These are phyloP conservation scores for Xerus rutilus DNA, from an alignment of 2,797 vertebrate genomes.

Conservation along the genomic window DNA sequence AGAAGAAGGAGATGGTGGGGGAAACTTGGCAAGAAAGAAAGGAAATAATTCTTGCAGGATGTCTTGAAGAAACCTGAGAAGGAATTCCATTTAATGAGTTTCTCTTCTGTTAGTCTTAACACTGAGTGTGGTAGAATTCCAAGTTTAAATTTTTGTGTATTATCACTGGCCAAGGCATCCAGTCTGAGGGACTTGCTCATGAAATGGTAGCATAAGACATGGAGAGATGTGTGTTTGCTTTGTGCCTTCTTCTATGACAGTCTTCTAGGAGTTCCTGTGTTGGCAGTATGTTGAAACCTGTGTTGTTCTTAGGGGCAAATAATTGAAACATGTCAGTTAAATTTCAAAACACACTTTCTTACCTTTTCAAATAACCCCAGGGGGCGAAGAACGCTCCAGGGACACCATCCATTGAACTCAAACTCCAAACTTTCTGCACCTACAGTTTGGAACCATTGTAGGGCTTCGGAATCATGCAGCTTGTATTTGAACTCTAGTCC, in stretches of 20 bases:
- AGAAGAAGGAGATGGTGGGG: background rate
- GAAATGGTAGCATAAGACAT: background rate
- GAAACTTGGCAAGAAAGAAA: background rate
- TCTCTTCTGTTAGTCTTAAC: background rate
- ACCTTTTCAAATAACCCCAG: background rate
- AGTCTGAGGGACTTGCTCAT: background rate
- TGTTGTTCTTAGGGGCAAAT: background rate
- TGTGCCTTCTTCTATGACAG: background rate
- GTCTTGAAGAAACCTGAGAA: background rate
- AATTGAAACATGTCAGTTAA: background rate
- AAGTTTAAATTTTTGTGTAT: background rate
- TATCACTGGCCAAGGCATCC: background rate
- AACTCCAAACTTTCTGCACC: background rate
- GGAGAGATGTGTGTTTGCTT: background rate
- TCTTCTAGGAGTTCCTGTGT: background rate
- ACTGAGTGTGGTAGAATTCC: background rate
- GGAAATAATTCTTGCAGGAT: background rate
- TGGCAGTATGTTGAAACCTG: background rate
- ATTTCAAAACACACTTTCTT: conserved; percentile 5
- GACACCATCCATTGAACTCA: background rate
- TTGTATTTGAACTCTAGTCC: background rate
- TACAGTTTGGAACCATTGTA: background rate
- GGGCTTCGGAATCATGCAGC: background rate
- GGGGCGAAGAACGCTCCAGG: background rate
- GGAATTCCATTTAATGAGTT: background rate